phyloP scores from a whole-genome alignment of 92 coral and sea anemone species.

The Siderastrea radians region DNA sequence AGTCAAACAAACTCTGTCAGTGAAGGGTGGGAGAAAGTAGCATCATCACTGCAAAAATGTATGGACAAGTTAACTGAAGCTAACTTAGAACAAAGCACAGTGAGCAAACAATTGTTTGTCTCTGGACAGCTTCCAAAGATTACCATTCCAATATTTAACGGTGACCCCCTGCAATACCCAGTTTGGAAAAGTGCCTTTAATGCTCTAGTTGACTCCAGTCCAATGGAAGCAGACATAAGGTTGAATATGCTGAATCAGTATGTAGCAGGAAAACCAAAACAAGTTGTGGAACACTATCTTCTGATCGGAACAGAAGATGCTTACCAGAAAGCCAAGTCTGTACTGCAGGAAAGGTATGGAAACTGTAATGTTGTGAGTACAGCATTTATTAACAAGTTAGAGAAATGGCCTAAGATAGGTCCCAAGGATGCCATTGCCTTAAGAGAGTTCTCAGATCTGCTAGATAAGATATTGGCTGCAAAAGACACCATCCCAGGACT shows the following conservation, averaged over 20 bases:
- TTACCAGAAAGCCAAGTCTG: constrained; percentile 21
- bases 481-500: not conserved
- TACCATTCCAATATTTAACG: too few species aligned
- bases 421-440: not conserved
- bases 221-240: constrained; percentile 59
- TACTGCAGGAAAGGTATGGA: constrained; percentile 44
- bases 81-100: constrained; percentile 29
- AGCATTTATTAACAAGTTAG: too few species aligned
- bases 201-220: not conserved
- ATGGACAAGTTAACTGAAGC: constrained; percentile 49
- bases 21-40: constrained; percentile 26
- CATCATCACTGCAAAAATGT: constrained; percentile 34
- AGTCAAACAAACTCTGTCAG: not conserved
- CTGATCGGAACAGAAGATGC: too few species aligned
- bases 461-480: constrained; percentile 1
- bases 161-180: too few species aligned
- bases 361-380: too few species aligned
- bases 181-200: too few species aligned
- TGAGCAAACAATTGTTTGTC: not conserved
- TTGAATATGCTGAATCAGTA: constrained; percentile 59
- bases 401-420: constrained; percentile 5
- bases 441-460: not conserved
- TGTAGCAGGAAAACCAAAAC: constrained; percentile 34
- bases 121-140: not conserved
- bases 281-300: too few species aligned